Conservation (phyloP, 2,797 vertebrate species). For the Pempheris klunzingeri region DNA sequence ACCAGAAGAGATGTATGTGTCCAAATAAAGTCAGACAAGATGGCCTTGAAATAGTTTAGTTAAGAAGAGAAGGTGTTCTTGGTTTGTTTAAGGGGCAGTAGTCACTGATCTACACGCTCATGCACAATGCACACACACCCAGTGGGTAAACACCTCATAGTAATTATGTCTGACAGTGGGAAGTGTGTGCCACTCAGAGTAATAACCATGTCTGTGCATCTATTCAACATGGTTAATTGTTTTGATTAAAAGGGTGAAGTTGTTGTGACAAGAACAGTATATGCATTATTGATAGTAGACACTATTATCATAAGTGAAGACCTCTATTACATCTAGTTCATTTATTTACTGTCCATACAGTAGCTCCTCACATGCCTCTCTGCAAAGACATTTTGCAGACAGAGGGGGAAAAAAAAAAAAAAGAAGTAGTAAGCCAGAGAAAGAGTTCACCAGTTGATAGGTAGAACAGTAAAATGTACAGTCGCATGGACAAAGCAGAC, state of each 20-base stretch:
- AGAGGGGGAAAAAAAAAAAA: background rate
- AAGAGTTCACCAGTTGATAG: background rate
- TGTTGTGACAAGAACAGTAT: constrained; percentile 11
- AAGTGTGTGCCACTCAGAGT: constrained; percentile 35
- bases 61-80: constrained; percentile 1
- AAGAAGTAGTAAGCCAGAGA: background rate
- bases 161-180: constrained; percentile 61
- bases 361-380: background rate
- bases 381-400: background rate
- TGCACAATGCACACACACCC: constrained; percentile 31
- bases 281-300: background rate
- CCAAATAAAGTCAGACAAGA: constrained; percentile 28
- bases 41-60: constrained; percentile 26
- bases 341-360: background rate
- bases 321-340: background rate
- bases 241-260: background rate
- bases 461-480: background rate
- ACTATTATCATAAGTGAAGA: background rate
- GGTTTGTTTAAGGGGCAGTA: constrained; percentile 16
- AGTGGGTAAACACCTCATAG: constrained; percentile 62
- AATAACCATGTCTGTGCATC: background rate
- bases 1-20: constrained; percentile 15
- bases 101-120: constrained; percentile 1
- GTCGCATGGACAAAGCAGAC: background rate
- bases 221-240: background rate